Percentiles rank a stretch among this genome's conserved stretches.
Evolutionary conservation across 2,888 invertebrate species (phyloP).

Genomic region (Malachius bipustulatus): DNA sequence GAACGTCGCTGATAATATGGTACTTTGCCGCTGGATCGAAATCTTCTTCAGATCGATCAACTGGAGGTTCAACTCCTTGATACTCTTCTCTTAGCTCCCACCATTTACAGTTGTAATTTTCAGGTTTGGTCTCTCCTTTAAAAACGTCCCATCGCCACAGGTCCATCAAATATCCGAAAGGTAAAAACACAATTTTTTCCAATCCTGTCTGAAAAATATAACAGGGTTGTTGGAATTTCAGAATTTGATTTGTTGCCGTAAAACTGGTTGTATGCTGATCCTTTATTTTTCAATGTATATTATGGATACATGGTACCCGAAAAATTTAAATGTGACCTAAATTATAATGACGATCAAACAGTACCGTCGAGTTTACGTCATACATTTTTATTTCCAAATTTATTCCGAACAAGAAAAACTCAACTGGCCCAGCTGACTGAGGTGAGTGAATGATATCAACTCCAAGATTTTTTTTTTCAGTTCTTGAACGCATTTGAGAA

Average conservation of each 20-base stretch:
- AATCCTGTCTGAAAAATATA: conserved; percentile 38
- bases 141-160: conserved; percentile 58
- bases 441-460: too few species aligned
- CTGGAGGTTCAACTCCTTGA: conserved; percentile 53
- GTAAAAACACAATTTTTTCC: conserved; percentile 58
- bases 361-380: too few species aligned
- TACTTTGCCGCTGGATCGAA: conserved; percentile 60
- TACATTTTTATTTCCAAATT: too few species aligned
- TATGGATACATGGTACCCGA: too few species aligned
- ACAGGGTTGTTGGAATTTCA: conserved; percentile 6
- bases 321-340: too few species aligned
- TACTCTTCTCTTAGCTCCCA: conserved; percentile 47
- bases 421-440: too few species aligned
- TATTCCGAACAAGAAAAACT: too few species aligned
- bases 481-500: too few species aligned
- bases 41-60: conserved; percentile 46
- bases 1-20: conserved; percentile 52
- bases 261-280: too few species aligned
- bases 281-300: too few species aligned
- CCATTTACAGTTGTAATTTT: conserved; percentile 55
- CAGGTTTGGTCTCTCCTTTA: conserved; percentile 45
- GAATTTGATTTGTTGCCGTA: conserved; percentile 7
- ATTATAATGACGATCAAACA: too few species aligned
- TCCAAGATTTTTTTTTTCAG: too few species aligned
- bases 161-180: conserved; percentile 57